Base-by-base conservation (phyloP, 1,140 invertebrate genomes). In the Scaptomyza pallida region DNA sequence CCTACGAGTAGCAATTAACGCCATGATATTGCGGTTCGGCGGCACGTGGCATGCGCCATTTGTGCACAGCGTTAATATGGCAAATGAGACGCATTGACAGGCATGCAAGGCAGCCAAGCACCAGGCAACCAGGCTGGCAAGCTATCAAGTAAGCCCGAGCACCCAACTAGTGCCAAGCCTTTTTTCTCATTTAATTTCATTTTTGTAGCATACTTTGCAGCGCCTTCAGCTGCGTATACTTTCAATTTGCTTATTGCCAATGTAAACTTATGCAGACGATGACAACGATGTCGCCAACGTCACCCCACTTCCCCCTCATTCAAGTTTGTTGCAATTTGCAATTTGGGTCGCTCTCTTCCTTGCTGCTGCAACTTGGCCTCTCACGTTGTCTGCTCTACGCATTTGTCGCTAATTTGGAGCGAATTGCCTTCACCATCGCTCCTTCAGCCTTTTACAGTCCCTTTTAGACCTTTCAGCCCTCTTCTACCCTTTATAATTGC, bases 281-380 rank as follows among this genome's bases (percentile, higher is more conserved):
- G 73, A 70, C 60, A 62, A 41, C 56, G 61, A 54, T 76, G 72
- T 70, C 76, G 80, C 81, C 73, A 81, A 43, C 69, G 64, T 56
- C n/a, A 80, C 33, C 54, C 67, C 81, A 85, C 68, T 76, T 80
- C 26, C 41, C n/a, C n/a, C n/a, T n/a, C 47, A 61, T 51, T 65
- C 61, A 77, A 86, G 63, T 80, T 80, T 86, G 73, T 67, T 80
- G 81, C 76, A 85, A 79, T 85, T 85, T 85, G 80, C 81, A 85
- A 86, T 85, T 77, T 80, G 80, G 81, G 73, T 85, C 81, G 80
- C 17, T 2, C 48, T 35, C 21, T 9, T 8, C 10, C 15, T 37
- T 45, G 23, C 37, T 19, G 16, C 55, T 59, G 44, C 12, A 45
- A 43, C 37, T 40, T 26, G 23, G 5, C 23, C 23, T 26, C 23